Percentiles rank a stretch among this genome's conserved stretches.
phyloP scores from a whole-genome alignment of 2,113 vertebrate genomes.

The Leptodactylus fuscus region DNA sequence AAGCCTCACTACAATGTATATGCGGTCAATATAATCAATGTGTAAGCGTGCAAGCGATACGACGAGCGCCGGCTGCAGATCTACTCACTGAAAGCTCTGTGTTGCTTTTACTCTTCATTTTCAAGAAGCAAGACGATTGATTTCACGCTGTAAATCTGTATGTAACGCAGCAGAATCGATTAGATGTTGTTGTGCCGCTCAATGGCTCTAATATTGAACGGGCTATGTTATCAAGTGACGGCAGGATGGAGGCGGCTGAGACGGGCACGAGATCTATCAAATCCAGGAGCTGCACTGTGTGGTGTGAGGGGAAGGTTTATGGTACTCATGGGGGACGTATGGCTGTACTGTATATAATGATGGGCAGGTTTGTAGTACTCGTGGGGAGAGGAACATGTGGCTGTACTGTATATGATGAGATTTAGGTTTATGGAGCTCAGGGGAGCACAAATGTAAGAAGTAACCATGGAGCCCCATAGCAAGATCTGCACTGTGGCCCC shows the following conservation, averaged over 20 bases:
- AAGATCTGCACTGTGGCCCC: too few species aligned
- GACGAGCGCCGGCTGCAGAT: background rate
- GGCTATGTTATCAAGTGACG: background rate
- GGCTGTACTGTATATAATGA: too few species aligned
- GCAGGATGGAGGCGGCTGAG: background rate
- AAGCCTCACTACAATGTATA: background rate
- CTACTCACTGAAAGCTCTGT: background rate
- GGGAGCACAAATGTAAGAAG: too few species aligned
- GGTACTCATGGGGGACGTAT: too few species aligned
- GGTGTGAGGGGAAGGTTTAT: too few species aligned
- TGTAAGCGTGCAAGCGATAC: background rate
- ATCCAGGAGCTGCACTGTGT: too few species aligned
- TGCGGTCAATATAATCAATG: background rate
- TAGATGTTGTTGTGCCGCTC: background rate
- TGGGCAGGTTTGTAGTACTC: too few species aligned
- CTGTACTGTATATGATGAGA: too few species aligned
- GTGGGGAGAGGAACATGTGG: too few species aligned
- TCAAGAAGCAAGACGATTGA: slow-evolving; percentile 9
- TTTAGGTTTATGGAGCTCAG: too few species aligned
- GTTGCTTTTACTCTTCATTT: background rate
- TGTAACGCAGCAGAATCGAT: background rate
- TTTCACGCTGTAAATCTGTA: background rate
- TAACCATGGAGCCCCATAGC: too few species aligned
- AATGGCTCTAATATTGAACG: background rate
- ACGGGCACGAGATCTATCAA: too few species aligned